Conservation (phyloP, 2,113 vertebrate genomes). For the Cyprinodon tularosa region DNA sequence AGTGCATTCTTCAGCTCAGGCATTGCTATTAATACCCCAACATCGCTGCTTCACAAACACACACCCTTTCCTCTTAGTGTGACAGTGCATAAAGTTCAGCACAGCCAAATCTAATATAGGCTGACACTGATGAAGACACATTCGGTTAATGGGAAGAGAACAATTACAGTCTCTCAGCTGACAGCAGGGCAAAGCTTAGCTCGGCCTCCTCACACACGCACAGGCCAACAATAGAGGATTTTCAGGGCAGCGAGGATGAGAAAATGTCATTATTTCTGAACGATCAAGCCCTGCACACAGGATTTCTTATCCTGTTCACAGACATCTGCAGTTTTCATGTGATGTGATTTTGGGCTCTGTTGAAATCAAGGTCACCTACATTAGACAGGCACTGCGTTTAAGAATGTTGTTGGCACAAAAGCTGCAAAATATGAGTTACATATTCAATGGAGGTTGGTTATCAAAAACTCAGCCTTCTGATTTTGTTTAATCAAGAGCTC, state of each 20-base stretch:
- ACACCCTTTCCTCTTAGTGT: neutral
- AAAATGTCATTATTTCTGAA: neutral
- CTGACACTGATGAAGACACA: conserved; percentile 56
- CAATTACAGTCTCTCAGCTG: conserved; percentile 29
- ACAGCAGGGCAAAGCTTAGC: conserved; percentile 16
- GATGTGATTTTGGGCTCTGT: neutral
- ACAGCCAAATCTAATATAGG: conserved; percentile 32
- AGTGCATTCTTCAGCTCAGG: neutral
- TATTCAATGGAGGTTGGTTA: neutral
- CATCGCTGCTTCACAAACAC: neutral
- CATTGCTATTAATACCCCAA: neutral
- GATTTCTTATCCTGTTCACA: neutral
- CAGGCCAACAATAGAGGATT: neutral
- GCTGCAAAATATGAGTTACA: neutral
- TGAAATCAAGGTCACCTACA: conserved; percentile 2
- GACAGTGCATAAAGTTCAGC: conserved; percentile 19
- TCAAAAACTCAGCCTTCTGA: too few relatives aligned
- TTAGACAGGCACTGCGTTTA: neutral
- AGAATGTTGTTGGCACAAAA: neutral
- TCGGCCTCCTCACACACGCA: neutral
- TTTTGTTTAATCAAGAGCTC: too few relatives aligned
- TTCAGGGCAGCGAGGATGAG: neutral
- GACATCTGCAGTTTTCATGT: neutral
- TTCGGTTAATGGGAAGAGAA: conserved; percentile 40
- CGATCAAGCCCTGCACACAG: neutral